A percentile compares a stretch with the other conserved stretches of the same genome.
Evolutionary conservation across 2,113 vertebrate genomes (phyloP).

Genomic region (Salvator merianae): DNA sequence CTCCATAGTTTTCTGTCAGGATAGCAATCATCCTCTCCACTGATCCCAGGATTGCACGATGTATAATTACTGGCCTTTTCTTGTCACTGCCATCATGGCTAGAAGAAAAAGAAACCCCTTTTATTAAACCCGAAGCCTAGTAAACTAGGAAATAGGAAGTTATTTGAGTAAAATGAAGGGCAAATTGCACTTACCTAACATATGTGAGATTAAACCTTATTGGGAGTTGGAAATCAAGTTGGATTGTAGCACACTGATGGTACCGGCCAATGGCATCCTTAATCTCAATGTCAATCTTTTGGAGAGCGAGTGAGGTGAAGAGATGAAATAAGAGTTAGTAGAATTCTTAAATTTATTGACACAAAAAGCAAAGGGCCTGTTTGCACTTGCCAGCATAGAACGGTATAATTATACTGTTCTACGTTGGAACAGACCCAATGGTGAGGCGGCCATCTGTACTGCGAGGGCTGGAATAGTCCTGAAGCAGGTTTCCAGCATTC

Average conservation of each 20-base stretch:
- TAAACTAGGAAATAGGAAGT: background rate
- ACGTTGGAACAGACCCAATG: too few species aligned
- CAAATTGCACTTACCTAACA: conserved; percentile 80
- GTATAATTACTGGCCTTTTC: conserved; percentile 94
- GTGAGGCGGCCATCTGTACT: too few species aligned
- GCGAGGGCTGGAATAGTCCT: too few species aligned
- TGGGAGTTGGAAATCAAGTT: conserved; percentile 96
- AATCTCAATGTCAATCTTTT: conserved; percentile 96
- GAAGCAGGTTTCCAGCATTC: too few species aligned
- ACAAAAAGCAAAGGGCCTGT: background rate
- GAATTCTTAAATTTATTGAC: background rate
- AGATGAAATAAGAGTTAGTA: background rate
- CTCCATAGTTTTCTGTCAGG: conserved; percentile 96
- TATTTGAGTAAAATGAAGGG: background rate
- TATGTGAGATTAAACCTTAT: conserved; percentile 94
- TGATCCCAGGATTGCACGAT: conserved; percentile 95
- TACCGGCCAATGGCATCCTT: conserved; percentile 97
- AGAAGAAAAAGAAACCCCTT: conserved; percentile 40
- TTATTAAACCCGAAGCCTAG: background rate
- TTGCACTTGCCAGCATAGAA: too few species aligned
- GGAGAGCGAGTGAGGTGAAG: background rate
- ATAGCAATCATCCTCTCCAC: conserved; percentile 99
- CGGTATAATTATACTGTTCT: too few species aligned
- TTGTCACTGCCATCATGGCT: conserved; percentile 96
- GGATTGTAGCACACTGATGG: conserved; percentile 97